Conservation (phyloP, 1,140 invertebrate species). For the Lepidotrigona ventralis region DNA sequence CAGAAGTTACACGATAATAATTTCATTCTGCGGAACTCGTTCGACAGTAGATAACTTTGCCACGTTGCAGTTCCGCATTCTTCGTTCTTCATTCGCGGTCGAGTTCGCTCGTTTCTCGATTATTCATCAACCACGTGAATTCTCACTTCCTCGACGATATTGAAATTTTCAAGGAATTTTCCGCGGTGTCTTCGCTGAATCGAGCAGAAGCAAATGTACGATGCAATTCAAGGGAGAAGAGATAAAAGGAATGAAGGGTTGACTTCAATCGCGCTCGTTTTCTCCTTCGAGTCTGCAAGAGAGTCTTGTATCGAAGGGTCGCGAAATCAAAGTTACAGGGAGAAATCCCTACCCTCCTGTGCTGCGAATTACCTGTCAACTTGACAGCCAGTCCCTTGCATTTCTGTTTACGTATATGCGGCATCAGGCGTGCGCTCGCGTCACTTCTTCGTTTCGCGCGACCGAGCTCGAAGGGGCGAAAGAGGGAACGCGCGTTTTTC, state of each 20-base stretch:
- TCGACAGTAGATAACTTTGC: too few relatives aligned
- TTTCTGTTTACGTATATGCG: neutral
- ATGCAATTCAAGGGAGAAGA: neutral
- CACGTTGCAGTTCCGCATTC: neutral
- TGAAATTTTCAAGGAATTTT: neutral
- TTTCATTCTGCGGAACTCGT: too few relatives aligned
- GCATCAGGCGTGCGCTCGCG: neutral
- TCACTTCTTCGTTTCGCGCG: neutral
- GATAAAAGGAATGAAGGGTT: neutral
- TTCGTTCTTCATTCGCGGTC: neutral
- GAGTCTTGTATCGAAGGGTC: neutral
- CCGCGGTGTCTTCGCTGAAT: neutral
- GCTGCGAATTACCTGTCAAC: slow-evolving; percentile 28
- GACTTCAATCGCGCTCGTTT: neutral
- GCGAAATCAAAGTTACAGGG: slow-evolving; percentile 21
- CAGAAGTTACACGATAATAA: too few relatives aligned
- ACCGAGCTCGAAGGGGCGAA: neutral
- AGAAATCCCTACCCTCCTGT: neutral
- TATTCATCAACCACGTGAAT: neutral
- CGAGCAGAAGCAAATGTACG: neutral
- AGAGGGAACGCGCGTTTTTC: neutral
- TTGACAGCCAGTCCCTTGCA: neutral
- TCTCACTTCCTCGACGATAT: neutral
- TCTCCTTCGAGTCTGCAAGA: neutral
- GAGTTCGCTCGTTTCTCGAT: neutral